Base-by-base conservation (phyloP, 2,888 invertebrate genomes). In the Melinaea menophilus region DNA sequence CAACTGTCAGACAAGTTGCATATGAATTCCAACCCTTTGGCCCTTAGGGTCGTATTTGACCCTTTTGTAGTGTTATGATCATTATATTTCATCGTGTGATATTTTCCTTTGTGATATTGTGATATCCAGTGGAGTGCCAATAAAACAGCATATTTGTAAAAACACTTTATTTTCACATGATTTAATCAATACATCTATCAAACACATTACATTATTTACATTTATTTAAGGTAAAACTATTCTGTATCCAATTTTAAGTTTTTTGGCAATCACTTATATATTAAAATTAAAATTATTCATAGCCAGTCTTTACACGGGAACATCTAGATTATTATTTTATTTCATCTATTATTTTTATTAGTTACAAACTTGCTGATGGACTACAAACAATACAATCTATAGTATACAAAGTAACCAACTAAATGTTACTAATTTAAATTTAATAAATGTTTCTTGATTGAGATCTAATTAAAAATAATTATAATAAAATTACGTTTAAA, bases 21-120 rank as follows among this genome's bases (percentile, higher is more conserved):
- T 62, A 55, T 58, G 62, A 45, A 62, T 58, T 54, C 54, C 63
- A 65, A 63, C 67, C 65, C 67, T 63, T 65, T 67, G 67, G 65
- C 22, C 62, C 62, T 65, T 62, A 59, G 64, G 59, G 66, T 51
- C 9, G 7, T 31, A 51, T 51, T 51, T 51, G 51, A 51, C 31
- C 51, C 51, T 51, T 51, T 51, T 51, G 51, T 51, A 51, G 51
- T 51, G 51, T 31, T 31, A 51, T 11, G 31, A 51, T 51, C 51
- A 51, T 51, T 51, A 51, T 51, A 51, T 51, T 51, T 51, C 31
- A 2, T 9, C 51, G 7, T 22, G n/a, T 51, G 2, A 51, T 51
- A 51, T 60, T 60, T 60, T 55, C 46, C 33, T 41, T 55, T 45
- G 55, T 55, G 5, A 12, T 41, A 11, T 58, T 5, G 5, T 11